Evolutionary conservation across 2,113 vertebrate genomes (phyloP).

Genomic region (Tragelaphus imberbis): DNA sequence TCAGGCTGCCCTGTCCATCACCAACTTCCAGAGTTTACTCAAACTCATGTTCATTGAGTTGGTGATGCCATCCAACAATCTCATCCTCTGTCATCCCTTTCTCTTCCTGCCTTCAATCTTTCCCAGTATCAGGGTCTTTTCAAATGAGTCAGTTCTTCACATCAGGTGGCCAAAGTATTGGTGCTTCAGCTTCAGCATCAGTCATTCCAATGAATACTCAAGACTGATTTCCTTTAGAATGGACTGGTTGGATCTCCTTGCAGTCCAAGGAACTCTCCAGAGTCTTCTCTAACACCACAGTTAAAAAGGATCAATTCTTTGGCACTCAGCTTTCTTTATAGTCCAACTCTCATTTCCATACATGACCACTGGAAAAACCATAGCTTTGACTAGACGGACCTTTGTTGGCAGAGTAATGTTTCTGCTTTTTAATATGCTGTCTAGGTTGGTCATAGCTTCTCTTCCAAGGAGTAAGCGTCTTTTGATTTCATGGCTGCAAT

Average conservation of each 20-base stretch:
- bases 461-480: not conserved
- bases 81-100: not conserved
- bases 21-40: not conserved
- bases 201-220: not conserved
- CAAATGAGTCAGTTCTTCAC: not conserved
- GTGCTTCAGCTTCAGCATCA: not conserved
- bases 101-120: not conserved
- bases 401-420: not conserved
- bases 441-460: not conserved
- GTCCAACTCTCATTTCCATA: not conserved
- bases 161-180: not conserved
- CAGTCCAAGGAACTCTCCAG: not conserved
- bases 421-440: not conserved
- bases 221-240: not conserved
- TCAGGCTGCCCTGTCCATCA: not conserved
- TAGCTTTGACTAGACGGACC: not conserved
- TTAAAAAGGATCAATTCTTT: not conserved
- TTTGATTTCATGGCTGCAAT: not conserved
- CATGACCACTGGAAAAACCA: not conserved
- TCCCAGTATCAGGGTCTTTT: not conserved
- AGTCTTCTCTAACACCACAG: not conserved
- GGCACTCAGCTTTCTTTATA: not conserved
- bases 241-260: not conserved
- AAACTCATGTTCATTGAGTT: not conserved
- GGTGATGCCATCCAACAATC: not conserved